These are phyloP conservation scores for Phylloscopus trochiloides DNA, from an alignment of 2,113 vertebrate genomes.

Conservation along the genomic window DNA sequence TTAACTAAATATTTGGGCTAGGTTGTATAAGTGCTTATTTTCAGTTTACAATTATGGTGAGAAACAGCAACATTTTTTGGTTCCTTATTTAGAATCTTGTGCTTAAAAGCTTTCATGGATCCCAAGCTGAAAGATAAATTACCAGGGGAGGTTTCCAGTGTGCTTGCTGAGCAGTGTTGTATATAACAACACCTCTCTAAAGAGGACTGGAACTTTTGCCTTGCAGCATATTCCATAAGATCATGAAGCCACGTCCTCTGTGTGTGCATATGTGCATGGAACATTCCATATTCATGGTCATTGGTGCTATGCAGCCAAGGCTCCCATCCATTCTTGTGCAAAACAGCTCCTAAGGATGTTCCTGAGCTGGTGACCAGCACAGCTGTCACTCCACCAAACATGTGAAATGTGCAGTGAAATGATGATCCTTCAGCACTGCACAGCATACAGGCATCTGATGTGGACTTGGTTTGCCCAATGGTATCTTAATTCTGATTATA, in stretches of 20 bases:
- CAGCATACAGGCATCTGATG: neutral
- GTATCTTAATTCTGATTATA: neutral
- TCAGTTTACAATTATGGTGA: constrained; percentile 66
- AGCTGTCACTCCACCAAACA: rapidly evolving
- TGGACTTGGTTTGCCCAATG: neutral
- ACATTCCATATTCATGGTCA: neutral
- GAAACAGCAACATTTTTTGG: constrained; percentile 54
- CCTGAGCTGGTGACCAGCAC: neutral
- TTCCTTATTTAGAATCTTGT: constrained; percentile 65
- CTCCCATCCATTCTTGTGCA: neutral
- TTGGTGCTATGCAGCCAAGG: neutral
- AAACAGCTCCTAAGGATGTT: neutral
- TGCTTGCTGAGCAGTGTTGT: neutral
- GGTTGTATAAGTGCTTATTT: constrained; percentile 69
- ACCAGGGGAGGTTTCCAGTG: neutral
- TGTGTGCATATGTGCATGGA: no score
- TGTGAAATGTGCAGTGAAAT: neutral
- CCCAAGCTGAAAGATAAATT: constrained; percentile 17
- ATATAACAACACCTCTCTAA: neutral
- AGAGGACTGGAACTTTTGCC: neutral
- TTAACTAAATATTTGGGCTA: constrained; percentile 78
- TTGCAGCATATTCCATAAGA: neutral
- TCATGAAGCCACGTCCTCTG: rapidly evolving
- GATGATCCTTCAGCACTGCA: rapidly evolving
- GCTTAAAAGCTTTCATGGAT: constrained; percentile 58